Evolutionary conservation across 2,797 vertebrate species (phyloP), one percentile per base, ranked within the genome.

Genomic region (Urophycis tenuis): DNA sequence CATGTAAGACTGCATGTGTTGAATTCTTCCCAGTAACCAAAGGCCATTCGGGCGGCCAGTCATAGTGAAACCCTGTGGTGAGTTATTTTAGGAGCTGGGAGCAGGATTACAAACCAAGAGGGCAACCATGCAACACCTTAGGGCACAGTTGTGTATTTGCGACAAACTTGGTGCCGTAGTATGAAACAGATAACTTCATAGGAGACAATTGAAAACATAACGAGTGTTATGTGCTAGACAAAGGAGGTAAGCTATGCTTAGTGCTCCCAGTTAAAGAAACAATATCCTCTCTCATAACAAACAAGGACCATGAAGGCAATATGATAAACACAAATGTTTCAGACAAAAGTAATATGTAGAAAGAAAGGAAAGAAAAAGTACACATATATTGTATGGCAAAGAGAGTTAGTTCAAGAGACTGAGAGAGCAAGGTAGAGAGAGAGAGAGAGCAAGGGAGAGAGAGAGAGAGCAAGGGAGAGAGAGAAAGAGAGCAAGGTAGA

Each of bases 41-140:
- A 89, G n/a, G 76, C 88, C 71, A 12, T 10, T 29, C 31, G 75
- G 75, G 69, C 81, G 78, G 84, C 82, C 79, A 69, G 83, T 77
- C 82, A 85, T 72, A 19, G 30, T 80, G 80, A 88, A 86, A 29
- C 35, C 82, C 82, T 75, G 1, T 39, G 0, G 71, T 49, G 78
- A 85, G 87, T 85, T 91, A 85, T 89, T 85, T 88, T 89, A 89
- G 90, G 88, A 88, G 83, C 6, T 22, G n/a, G 34, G 6, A 9
- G 5, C 71, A 82, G 81, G 14, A 78, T 79, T 25, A 60, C 22
- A 78, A 78, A 83, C 74, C 69, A 83, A 87, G 83, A 80, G 78
- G 85, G 78, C 75, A 69, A 79, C 83, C 78, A 45, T 76, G 67
- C 60, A 34, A 34, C 30, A 49, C 53, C 53, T n/a, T 6, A 12